Evolutionary conservation across 2,888 invertebrate genomes (phyloP).

Genomic region (Lithophane leautieri): DNA sequence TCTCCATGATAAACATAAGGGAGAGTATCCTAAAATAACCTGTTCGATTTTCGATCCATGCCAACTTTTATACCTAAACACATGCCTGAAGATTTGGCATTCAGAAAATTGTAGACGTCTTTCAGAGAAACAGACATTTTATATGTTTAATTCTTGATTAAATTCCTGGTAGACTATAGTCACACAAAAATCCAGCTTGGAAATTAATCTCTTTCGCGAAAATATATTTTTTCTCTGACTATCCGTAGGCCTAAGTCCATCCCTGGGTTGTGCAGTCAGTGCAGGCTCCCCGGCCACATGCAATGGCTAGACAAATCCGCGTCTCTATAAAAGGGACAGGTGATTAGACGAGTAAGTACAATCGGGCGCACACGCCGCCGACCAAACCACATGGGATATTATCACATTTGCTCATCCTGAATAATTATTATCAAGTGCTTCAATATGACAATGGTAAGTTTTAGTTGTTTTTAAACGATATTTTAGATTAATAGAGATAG

Average conservation of each 20-base stretch:
- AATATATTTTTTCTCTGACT: not conserved
- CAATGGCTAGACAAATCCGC: conserved; percentile 88
- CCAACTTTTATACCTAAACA: no score
- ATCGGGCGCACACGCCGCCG: conserved; percentile 83
- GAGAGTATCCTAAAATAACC: no score
- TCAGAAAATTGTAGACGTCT: no score
- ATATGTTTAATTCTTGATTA: no score
- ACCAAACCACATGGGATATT: conserved; percentile 82
- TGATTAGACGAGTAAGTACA: conserved; percentile 88
- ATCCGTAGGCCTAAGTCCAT: conserved; percentile 70
- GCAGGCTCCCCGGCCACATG: conserved; percentile 85
- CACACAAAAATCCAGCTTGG: not conserved
- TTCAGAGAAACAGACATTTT: no score
- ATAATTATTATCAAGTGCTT: conserved; percentile 67
- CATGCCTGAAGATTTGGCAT: no score
- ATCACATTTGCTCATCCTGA: conserved; percentile 63
- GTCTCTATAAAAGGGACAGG: conserved; percentile 90
- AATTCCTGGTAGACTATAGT: no score
- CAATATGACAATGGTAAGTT: conserved; percentile 82
- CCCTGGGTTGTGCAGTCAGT: conserved; percentile 82
- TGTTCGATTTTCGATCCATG: no score
- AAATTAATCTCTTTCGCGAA: not conserved
- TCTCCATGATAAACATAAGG: no score
- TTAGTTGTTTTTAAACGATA: not conserved
- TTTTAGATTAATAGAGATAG: conserved; percentile 6